Conservation (phyloP, 53 echinoderm and acorn worm genomes). For the Zoroaster sp. region DNA sequence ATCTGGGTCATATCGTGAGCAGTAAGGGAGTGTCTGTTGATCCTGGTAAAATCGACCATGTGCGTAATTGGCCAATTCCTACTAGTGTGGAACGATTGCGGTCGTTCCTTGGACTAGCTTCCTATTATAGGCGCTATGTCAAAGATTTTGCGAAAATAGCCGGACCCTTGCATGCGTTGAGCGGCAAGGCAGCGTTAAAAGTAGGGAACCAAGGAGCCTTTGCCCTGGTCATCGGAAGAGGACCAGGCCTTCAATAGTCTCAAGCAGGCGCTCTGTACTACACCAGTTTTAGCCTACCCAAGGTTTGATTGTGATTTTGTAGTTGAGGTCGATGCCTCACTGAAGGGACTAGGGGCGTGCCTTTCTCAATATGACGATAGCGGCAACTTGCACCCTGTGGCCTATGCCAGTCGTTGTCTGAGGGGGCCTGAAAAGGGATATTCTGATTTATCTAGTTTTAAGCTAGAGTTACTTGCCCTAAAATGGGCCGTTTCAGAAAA, state of each 20-base stretch:
- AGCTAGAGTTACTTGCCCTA: constrained; percentile 45
- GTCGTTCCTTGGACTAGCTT: constrained; percentile 22
- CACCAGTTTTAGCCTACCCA: constrained; percentile 18
- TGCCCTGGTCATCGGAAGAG: background rate
- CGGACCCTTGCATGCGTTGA: constrained; percentile 6
- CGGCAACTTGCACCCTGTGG: constrained; percentile 15
- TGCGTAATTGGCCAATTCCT: constrained; percentile 15
- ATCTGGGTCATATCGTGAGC: constrained; percentile 15
- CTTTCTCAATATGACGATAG: background rate
- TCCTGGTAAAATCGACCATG: constrained; percentile 1
- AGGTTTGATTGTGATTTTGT: constrained; percentile 13
- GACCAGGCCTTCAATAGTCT: background rate
- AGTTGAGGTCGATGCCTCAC: background rate
- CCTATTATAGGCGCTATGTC: constrained; percentile 9
- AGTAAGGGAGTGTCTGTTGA: constrained; percentile 13
- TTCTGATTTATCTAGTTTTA: constrained; percentile 17
- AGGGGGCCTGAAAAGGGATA: constrained; percentile 15
- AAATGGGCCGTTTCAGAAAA: constrained; percentile 54
- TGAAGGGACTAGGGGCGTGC: background rate
- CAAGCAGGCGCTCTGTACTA: background rate
- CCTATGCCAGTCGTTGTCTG: constrained; percentile 23
- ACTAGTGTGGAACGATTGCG: constrained; percentile 14
- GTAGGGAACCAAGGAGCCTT: background rate
- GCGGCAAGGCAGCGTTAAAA: constrained; percentile 4
- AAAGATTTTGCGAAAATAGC: background rate